These are phyloP conservation scores for Mirounga angustirostris DNA, from an alignment of 2,113 vertebrate genomes.

Conservation along the genomic window DNA sequence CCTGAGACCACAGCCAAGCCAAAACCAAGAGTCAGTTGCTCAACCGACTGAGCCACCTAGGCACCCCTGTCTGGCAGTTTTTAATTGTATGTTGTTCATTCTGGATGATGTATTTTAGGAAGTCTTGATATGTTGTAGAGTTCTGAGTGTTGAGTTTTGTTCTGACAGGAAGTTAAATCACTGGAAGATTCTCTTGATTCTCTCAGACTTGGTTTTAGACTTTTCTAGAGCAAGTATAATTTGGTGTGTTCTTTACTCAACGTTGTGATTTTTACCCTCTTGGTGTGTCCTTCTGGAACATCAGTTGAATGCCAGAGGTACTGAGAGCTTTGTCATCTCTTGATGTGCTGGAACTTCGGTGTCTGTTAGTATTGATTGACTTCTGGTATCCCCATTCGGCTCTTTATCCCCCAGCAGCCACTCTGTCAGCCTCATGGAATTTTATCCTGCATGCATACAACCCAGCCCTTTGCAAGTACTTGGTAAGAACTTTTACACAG, in stretches of 20 bases:
- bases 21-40: background rate
- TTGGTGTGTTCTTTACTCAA: background rate
- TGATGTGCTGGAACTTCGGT: background rate
- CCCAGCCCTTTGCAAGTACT: background rate
- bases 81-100: background rate
- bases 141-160: background rate
- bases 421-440: background rate
- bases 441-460: background rate
- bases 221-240: background rate
- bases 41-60: background rate
- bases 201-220: background rate
- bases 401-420: background rate
- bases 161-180: background rate
- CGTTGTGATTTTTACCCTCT: background rate
- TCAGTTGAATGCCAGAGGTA: background rate
- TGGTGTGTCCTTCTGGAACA: background rate
- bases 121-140: background rate
- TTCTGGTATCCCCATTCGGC: background rate
- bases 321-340: background rate
- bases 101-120: slow-evolving; percentile 10
- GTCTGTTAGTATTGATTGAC: background rate
- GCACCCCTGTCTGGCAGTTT: background rate
- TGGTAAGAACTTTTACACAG: background rate
- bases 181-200: background rate
- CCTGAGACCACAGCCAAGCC: background rate